These are phyloP conservation scores for Chelonoidis abingdonii DNA, from an alignment of 2,113 vertebrate species.

Conservation along the genomic window DNA sequence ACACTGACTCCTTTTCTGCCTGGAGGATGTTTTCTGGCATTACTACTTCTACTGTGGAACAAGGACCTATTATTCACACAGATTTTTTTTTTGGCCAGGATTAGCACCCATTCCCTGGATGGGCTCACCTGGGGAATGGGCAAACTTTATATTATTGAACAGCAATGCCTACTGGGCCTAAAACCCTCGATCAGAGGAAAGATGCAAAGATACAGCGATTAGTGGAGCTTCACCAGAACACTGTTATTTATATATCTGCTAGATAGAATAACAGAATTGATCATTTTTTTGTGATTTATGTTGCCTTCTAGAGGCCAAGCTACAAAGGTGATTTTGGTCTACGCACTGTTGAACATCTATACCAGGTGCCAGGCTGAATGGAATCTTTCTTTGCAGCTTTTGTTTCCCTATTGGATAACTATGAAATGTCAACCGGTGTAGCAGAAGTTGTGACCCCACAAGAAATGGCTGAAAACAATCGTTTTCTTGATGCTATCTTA, in stretches of 20 bases:
- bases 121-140: not conserved
- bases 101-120: not conserved
- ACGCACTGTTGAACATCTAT: not conserved
- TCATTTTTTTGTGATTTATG: not conserved
- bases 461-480: slow-evolving; percentile 79
- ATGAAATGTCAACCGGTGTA: slow-evolving; percentile 81
- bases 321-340: not conserved
- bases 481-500: slow-evolving; percentile 84
- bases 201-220: not conserved
- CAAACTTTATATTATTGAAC: not conserved
- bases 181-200: not conserved
- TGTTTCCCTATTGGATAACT: slow-evolving; percentile 86
- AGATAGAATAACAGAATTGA: not conserved
- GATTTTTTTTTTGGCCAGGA: not conserved
- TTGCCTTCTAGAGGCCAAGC: not conserved
- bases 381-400: slow-evolving; percentile 79
- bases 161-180: not conserved
- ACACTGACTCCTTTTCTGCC: not conserved
- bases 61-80: not conserved
- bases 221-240: not conserved
- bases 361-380: not conserved
- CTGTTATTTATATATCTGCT: not conserved
- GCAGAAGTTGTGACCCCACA: slow-evolving; percentile 82
- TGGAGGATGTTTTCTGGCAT: not conserved
- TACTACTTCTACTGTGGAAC: not conserved